Percentiles rank a stretch among this genome's conserved stretches.
Conservation (phyloP, 2,888 invertebrate species). For the Drosophila hamatofila region DNA sequence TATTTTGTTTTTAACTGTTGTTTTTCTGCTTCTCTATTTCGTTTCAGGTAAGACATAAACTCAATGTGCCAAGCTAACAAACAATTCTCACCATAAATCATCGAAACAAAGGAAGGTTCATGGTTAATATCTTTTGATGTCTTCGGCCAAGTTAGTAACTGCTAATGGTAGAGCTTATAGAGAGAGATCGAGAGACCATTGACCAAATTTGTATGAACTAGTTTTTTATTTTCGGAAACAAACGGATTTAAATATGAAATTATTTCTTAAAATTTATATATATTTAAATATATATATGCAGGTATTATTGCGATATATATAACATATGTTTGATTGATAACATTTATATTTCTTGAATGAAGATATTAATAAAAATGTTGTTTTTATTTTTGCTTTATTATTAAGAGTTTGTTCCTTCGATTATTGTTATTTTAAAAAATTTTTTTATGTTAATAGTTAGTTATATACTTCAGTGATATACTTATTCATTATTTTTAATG, state of each 20-base stretch:
- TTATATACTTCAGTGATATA: neutral
- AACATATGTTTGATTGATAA: no score
- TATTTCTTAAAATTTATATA: neutral
- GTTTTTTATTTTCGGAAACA: neutral
- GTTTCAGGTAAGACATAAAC: constrained; percentile 60
- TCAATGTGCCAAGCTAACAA: constrained; percentile 6
- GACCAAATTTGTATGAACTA: constrained; percentile 4
- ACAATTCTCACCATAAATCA: constrained; percentile 40
- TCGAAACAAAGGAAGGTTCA: constrained; percentile 17
- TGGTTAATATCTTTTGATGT: constrained; percentile 2
- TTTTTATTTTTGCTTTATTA: neutral
- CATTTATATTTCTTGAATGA: neutral
- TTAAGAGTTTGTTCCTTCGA: no score
- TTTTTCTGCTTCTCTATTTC: constrained; percentile 37
- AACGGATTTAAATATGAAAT: neutral
- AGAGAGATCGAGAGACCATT: neutral
- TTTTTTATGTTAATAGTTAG: no score
- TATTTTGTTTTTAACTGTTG: constrained; percentile 23
- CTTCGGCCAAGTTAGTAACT: neutral
- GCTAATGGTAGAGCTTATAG: neutral
- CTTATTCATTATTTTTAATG: no score
- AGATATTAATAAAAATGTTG: neutral
- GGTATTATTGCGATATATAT: no score
- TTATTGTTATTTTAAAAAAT: no score
- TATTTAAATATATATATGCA: neutral